Evolutionary conservation across 2,113 vertebrate genomes (phyloP).

Genomic region (Actenoides lindsayi): DNA sequence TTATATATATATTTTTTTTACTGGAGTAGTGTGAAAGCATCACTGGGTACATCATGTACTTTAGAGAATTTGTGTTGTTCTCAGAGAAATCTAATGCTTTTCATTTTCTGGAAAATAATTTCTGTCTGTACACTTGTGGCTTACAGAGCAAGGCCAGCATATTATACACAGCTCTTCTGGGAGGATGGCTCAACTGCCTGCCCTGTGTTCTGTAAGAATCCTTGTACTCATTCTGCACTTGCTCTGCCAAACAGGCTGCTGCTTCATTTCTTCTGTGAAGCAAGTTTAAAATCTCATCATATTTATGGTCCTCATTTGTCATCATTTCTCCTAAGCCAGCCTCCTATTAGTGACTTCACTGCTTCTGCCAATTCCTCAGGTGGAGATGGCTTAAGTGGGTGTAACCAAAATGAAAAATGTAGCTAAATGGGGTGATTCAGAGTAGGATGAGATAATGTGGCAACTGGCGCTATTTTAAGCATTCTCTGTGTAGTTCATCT

Average conservation of each 20-base stretch:
- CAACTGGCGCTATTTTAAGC: background rate
- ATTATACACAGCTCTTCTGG: background rate
- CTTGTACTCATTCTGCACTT: background rate
- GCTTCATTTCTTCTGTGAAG: background rate
- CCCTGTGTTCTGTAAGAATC: background rate
- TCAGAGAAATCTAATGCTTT: background rate
- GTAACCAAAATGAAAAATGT: background rate
- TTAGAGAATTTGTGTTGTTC: background rate
- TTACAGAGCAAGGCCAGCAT: background rate
- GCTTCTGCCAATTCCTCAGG: background rate
- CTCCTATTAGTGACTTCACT: background rate
- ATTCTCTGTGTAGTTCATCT: background rate
- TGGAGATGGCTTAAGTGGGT: background rate
- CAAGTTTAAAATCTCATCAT: background rate
- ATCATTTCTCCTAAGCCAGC: background rate
- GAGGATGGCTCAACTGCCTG: background rate
- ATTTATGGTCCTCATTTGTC: background rate
- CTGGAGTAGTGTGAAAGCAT: background rate
- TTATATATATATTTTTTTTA: background rate
- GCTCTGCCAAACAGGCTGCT: background rate
- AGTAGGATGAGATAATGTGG: constrained; percentile 26
- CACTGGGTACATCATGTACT: background rate
- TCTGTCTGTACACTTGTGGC: background rate
- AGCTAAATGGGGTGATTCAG: constrained; percentile 1
- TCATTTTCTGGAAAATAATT: background rate